These are phyloP conservation scores for Ptychodera flava DNA, from an alignment of 35 echinoderm and acorn worm genomes.

Conservation along the genomic window DNA sequence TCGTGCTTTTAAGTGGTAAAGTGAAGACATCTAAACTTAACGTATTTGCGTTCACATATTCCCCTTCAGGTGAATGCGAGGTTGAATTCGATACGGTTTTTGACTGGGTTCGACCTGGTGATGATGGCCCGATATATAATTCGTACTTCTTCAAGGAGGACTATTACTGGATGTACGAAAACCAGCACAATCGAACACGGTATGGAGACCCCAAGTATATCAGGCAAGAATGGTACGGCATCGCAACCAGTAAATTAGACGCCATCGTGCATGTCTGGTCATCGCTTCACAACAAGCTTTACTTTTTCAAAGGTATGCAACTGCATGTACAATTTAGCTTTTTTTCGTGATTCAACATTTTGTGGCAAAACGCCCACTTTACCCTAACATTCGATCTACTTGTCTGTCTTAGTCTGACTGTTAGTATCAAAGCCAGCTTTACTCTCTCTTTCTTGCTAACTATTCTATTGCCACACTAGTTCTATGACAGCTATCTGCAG, in stretches of 20 bases:
- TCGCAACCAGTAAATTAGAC: constrained; percentile 55
- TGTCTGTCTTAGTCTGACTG: too few relatives aligned
- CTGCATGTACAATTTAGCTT: background rate
- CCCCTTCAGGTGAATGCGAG: constrained; percentile 43
- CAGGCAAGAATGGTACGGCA: constrained; percentile 15
- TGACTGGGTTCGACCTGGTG: constrained; percentile 57
- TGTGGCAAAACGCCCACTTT: too few relatives aligned
- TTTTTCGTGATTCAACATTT: too few relatives aligned
- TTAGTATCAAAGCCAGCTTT: too few relatives aligned
- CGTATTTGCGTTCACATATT: too few relatives aligned
- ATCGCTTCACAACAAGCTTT: constrained; percentile 22
- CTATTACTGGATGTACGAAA: constrained; percentile 64
- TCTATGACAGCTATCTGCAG: too few relatives aligned
- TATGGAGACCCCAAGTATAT: constrained; percentile 43
- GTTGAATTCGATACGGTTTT: constrained; percentile 52
- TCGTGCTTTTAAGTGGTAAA: too few relatives aligned
- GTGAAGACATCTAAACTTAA: too few relatives aligned
- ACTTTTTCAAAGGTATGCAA: constrained; percentile 83
- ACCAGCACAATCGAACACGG: constrained; percentile 33
- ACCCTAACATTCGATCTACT: too few relatives aligned
- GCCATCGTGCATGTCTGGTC: constrained; percentile 60
- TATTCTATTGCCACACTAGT: too few relatives aligned
- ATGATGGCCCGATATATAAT: constrained; percentile 28
- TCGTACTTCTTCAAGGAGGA: constrained; percentile 56
- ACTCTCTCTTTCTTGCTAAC: too few relatives aligned